Base-by-base conservation (phyloP, 1,140 invertebrate species). In the Tetranychus cinnabarinus region DNA sequence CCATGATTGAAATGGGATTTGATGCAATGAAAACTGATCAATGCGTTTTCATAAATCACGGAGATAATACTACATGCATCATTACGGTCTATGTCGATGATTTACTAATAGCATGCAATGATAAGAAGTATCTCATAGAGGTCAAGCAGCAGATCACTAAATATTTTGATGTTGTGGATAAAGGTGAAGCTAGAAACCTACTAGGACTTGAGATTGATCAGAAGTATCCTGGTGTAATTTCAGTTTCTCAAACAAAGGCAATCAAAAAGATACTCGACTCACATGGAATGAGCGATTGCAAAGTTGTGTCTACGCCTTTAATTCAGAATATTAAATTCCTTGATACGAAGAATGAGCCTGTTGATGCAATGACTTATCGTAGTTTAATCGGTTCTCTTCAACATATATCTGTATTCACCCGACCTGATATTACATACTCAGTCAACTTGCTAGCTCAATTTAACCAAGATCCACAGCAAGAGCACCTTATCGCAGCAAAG, bases 1-100 rank as follows among this genome's bases (percentile, higher is more conserved):
- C 1, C 61, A 12, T 60, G 4, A 23, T 58, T 56, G 12, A 52
- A 2, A n/a, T 13, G 8, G 15, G 50, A 31, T 57, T 58, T 56
- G 35, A 37, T 7, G 13, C 4, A 33, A 39, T 31, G 33, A 35
- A 52, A 4, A 13, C 35, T 1, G 54, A 52, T 36, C n/a, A 34
- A 60, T 61, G 59, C 2, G 12, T 61, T 12, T 61, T 23, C 50
- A 1, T 5, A 0, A 61, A 33, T 34, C 12, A n/a, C 0, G 35
- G 8, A 8, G 12, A 61, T 5, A 34, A 37, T 23, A 7, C 4
- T 4, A n/a, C 4, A 13, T 46, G 72, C 2, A 66, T 72, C 39
- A 50, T 76, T 1, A 68, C 67, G 12, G 65, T 75, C 3, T 75
- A 75, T 70, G 73, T 77, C 12, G 75, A 77, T 67, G 74, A 77